Evolutionary conservation across 2,888 invertebrate genomes (phyloP).

Genomic region (Meganola albula): DNA sequence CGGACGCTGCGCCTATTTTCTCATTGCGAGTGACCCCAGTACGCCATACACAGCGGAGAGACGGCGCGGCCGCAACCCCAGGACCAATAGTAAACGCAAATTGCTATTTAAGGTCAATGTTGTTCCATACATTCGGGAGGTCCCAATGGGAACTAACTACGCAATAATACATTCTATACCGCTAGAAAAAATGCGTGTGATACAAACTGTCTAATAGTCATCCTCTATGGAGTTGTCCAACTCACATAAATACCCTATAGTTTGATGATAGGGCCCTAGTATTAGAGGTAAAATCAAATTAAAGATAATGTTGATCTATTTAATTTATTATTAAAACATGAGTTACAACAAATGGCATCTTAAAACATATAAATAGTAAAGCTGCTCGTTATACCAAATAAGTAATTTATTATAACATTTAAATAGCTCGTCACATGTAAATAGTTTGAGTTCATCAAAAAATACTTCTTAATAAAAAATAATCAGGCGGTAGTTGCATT

Average conservation of each 20-base stretch:
- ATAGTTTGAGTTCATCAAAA: constrained; percentile 22
- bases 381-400: constrained; percentile 61
- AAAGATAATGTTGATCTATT: constrained; percentile 51
- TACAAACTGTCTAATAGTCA: no score
- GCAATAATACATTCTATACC: not conserved
- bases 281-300: constrained; percentile 1
- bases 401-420: constrained; percentile 30
- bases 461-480: constrained; percentile 1
- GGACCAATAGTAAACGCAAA: constrained; percentile 52
- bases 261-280: not conserved
- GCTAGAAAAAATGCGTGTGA: not conserved
- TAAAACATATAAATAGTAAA: constrained; percentile 76
- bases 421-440: constrained; percentile 25
- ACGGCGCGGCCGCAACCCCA: constrained; percentile 30
- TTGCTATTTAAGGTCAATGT: constrained; percentile 66
- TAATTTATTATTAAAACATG: constrained; percentile 75
- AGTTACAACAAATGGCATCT: constrained; percentile 77
- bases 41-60: constrained; percentile 29
- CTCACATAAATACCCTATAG: not conserved
- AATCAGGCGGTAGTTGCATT: not conserved
- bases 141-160: no score
- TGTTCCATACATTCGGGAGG: constrained; percentile 27
- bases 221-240: no score
- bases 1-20: constrained; percentile 60
- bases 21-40: constrained; percentile 56